Evolutionary conservation across 1,140 invertebrate genomes (phyloP), one percentile per base, ranked within the genome.

Genomic region (Danaus melanippus): DNA sequence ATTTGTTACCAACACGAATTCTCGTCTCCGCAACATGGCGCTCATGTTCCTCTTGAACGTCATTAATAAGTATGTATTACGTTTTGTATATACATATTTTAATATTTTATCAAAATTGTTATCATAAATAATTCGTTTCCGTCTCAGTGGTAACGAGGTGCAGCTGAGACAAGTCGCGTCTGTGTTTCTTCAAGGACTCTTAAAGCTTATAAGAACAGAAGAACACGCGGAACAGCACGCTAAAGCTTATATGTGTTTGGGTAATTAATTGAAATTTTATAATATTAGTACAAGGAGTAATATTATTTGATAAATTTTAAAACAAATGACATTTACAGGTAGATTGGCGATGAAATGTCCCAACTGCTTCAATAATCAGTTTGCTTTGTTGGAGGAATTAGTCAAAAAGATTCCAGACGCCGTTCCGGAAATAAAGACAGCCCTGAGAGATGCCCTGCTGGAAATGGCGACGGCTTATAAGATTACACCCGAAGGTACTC

Each of bases 21-120:
- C 91, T 1, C 93, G 95, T 64, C 89, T 97, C 44, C 95, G 95
- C 67, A 90, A 90, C 15, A 87, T 94, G 71, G 93, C 95, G 21
- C 86, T 97, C 2, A 93, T 94, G 77, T 96, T 96, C 88, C 90
- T 94, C 45, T 89, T 93, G 51, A 93, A 95, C 69, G 91, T 97
- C 12, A 92, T 96, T 42, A 90, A 91, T 67, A 91, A 92, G 94
- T 95, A 81, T 90, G 90, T 71, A 44, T 44, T 45, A 44, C 42
- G 41, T 52, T 10, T 10, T 9, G 40, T 39, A 44, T 41, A 42
- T 32, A 46, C 10, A 6, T 46, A 10, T n/a, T 45, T 57, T 46
- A 50, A 10, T 39, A 40, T 41, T 5, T 11, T 12, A 9, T 32
- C 40, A 42, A 12, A 32, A 7, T 32, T 8, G 21, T 10, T 42